Base-by-base conservation (phyloP, 2,113 vertebrate species). In the Bettongia penicillata region DNA sequence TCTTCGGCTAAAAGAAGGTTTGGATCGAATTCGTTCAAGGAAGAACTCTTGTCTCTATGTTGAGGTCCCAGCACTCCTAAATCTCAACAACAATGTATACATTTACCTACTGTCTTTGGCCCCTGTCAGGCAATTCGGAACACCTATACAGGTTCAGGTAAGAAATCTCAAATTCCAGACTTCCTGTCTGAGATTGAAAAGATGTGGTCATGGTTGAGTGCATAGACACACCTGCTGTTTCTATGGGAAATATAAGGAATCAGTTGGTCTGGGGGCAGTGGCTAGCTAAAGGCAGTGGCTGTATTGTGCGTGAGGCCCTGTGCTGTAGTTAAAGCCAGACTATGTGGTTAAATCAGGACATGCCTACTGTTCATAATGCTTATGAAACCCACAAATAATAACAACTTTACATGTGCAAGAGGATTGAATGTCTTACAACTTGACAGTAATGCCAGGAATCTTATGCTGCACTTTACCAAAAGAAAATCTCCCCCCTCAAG, bases 401-500 rank as follows among this genome's bases (percentile, higher is more conserved):
- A 91, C 77, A 95, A 89, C 28, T 49, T 84, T 16, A 6, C 53
- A 90, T 77, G 61, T 52, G 95, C n/a, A 91, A 10, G 47, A 94
- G 6, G 24, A 94, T 50, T 96, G 23, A 12, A 89, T 53, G 90
- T 22, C 91, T 96, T 94, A 84, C 91, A 91, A 91, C 90, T 10
- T 91, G 28, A 96, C 57, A 96, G 93, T 89, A 95, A 94, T 95
- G 91, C 23, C 48, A 48, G 95, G 43, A 91, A 91, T 51, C 24
- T 61, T 77, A 91, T 77, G 91, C 93, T 91, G 53, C 90, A 91
- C 47, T 97, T 94, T 96, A 93, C 24, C 92, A 28, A 92, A 3
- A 90, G 47, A 94, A 84, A 48, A 96, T 49, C 93, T 95, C 94
- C 14, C 4, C 61, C 14, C 4, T 93, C 49, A 31, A 77, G 47